phyloP scores from a whole-genome alignment of 1,140 invertebrate genomes.

The Teleogryllus occipitalis region DNA sequence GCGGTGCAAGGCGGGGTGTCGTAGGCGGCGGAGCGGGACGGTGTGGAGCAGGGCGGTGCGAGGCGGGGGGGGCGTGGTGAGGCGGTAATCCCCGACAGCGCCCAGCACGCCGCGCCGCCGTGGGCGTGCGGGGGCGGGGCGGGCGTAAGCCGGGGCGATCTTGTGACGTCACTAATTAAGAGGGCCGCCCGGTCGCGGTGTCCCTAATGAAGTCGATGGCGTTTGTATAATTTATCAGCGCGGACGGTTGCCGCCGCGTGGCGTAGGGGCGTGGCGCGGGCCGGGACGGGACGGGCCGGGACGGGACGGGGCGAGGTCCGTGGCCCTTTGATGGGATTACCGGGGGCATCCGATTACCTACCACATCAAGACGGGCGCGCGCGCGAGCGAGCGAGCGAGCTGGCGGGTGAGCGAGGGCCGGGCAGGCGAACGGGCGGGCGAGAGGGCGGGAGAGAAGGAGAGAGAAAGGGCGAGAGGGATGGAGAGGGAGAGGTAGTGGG shows the following conservation, averaged over 20 bases:
- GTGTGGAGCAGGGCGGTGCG: no score
- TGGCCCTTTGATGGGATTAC: background rate
- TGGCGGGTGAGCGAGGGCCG: background rate
- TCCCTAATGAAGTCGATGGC: background rate
- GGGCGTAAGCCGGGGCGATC: conserved; percentile 1
- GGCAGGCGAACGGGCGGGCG: background rate
- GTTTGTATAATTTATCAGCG: background rate
- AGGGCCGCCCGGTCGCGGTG: background rate
- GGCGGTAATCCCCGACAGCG: background rate
- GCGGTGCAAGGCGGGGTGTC: no score
- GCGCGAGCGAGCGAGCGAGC: background rate
- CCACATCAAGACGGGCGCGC: background rate
- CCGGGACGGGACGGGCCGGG: no score
- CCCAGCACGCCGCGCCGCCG: no score
- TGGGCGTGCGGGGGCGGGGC: no score
- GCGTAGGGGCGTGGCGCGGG: background rate
- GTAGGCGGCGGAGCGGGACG: no score
- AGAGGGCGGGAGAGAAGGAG: background rate
- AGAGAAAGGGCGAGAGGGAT: no score
- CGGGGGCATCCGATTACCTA: background rate
- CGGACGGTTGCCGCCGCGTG: no score
- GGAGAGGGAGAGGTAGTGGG: no score
- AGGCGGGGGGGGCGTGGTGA: background rate
- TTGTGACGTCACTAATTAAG: background rate
- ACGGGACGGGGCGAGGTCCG: background rate